These are phyloP conservation scores for Kryptolebias marmoratus DNA, from an alignment of 2,113 vertebrate species.

Conservation along the genomic window DNA sequence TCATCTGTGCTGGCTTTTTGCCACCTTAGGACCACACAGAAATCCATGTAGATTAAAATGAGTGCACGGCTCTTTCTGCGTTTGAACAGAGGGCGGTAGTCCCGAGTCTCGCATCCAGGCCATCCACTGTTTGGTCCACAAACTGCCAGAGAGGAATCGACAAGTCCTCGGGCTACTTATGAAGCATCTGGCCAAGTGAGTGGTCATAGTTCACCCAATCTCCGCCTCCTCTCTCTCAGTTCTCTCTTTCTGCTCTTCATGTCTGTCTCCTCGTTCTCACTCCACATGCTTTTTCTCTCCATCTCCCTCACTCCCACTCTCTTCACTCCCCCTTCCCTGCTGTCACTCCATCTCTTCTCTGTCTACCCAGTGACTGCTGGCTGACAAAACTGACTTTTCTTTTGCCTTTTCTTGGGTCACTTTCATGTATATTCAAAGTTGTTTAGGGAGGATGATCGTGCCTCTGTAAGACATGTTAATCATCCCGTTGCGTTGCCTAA, in stretches of 20 bases:
- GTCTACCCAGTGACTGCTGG: conserved; percentile 69
- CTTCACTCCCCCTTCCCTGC: conserved; percentile 77
- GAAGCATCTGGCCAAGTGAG: conserved; percentile 97
- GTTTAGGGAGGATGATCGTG: conserved; percentile 21
- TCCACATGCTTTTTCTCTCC: conserved; percentile 74
- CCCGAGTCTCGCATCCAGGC: conserved; percentile 92
- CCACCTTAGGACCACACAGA: conserved; percentile 39
- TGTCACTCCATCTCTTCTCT: conserved; percentile 76
- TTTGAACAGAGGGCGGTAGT: conserved; percentile 87
- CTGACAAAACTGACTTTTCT: conserved; percentile 52
- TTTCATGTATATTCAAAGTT: conserved; percentile 41
- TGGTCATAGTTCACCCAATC: conserved; percentile 73
- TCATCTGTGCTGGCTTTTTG: conserved; percentile 41
- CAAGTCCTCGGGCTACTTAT: conserved; percentile 94
- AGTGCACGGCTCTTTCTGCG: conserved; percentile 26
- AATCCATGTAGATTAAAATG: conserved; percentile 45
- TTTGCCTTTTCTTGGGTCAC: conserved; percentile 43
- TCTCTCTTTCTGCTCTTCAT: conserved; percentile 66
- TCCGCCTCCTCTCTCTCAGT: conserved; percentile 61
- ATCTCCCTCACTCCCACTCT: conserved; percentile 75
- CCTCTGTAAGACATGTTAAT: conserved; percentile 34
- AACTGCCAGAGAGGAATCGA: conserved; percentile 94
- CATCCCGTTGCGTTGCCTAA: conserved; percentile 27
- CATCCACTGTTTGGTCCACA: conserved; percentile 94
- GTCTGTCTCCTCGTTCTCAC: conserved; percentile 78